Conservation (phyloP, 2,113 vertebrate genomes). For the Sturnira hondurensis region DNA sequence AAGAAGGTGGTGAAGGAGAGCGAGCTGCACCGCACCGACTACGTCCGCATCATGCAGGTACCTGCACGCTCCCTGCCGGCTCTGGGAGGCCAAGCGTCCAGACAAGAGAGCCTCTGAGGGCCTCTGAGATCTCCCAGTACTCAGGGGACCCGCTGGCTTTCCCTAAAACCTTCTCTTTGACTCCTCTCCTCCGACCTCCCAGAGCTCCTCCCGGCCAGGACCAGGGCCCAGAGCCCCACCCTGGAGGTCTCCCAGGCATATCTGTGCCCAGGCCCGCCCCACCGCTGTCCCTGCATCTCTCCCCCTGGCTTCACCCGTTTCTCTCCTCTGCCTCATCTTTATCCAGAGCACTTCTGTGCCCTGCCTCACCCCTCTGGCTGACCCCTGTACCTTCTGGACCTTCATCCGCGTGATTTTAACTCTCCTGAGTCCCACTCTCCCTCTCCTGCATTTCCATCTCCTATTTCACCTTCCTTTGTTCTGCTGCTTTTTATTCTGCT, state of each 20-base stretch:
- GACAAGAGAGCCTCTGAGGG: background rate
- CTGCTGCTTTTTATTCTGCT: background rate
- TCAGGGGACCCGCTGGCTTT: background rate
- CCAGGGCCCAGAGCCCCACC: background rate
- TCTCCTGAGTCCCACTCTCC: background rate
- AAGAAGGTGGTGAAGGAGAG: conserved; percentile 83
- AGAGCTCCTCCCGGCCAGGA: background rate
- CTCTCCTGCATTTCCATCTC: background rate
- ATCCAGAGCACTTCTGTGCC: background rate
- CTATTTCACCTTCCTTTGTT: background rate
- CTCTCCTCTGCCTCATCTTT: background rate
- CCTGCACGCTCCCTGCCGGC: accelerated
- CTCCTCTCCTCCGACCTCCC: background rate
- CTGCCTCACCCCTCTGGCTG: background rate
- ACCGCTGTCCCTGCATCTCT: accelerated
- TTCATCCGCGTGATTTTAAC: background rate
- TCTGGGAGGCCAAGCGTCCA: too few relatives aligned
- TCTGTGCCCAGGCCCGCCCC: background rate
- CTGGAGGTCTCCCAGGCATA: background rate
- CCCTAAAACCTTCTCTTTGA: background rate
- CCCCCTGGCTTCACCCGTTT: background rate
- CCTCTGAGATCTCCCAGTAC: background rate
- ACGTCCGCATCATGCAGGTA: conserved; percentile 90
- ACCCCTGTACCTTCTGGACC: background rate
- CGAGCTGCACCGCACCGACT: conserved; percentile 83